Evolutionary conservation across 2,113 vertebrate species (phyloP).

Genomic region (Heptranchias perlo): DNA sequence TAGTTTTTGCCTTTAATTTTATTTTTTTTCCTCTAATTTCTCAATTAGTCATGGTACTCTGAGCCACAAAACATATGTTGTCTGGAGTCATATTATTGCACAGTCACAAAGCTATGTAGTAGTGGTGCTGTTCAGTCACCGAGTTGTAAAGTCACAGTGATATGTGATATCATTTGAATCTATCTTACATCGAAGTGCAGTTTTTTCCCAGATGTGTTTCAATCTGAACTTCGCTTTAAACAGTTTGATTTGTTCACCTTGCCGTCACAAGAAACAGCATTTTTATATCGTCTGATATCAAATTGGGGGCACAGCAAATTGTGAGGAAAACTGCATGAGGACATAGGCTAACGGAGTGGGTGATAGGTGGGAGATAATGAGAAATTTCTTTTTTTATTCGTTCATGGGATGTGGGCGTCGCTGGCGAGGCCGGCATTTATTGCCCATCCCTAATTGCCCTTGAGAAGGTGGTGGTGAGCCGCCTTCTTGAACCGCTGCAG

Average conservation of each 20-base stretch:
- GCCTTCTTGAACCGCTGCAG: too few relatives aligned
- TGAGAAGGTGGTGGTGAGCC: too few relatives aligned
- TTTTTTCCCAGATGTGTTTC: background rate
- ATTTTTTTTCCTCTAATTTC: background rate
- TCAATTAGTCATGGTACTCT: background rate
- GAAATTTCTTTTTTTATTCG: too few relatives aligned
- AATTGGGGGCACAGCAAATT: background rate
- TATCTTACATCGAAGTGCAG: background rate
- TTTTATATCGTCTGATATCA: background rate
- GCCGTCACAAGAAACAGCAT: background rate
- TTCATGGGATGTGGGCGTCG: too few relatives aligned
- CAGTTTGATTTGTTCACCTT: background rate
- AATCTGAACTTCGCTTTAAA: background rate
- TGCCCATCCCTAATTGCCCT: too few relatives aligned
- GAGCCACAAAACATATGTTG: background rate
- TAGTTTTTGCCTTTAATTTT: background rate
- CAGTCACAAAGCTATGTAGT: background rate
- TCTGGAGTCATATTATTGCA: background rate
- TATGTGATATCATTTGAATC: background rate
- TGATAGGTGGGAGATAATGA: background rate
- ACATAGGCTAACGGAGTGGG: too few relatives aligned
- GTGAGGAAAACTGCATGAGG: background rate
- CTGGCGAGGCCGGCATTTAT: too few relatives aligned
- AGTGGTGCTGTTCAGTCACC: background rate
- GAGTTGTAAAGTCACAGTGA: background rate